Base-by-base conservation (phyloP, 2,113 vertebrate species). In the Eurypyga helias region DNA sequence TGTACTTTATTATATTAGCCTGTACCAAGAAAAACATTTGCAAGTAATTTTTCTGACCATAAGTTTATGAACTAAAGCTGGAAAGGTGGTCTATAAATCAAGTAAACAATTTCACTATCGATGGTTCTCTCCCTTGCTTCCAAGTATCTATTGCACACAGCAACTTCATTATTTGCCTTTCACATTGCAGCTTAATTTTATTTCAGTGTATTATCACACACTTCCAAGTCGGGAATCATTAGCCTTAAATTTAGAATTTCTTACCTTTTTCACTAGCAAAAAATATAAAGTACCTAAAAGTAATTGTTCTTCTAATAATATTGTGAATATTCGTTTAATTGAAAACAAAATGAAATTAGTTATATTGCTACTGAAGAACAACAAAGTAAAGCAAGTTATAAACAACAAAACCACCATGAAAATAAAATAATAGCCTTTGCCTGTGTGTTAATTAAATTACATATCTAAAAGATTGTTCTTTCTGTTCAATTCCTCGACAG, bases 11-110 rank as follows among this genome's bases (percentile, higher is more conserved):
- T 83, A 72, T 82, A 67, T 75, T 83, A 82, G 38, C 61, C 43
- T 93, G 87, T 89, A 91, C 72, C 70, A 87, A 80, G 66, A 48
- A 92, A 87, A 94, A 79, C 20, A 76, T 94, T 91, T 89, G 82
- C 57, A 87, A 69, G 45, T n/a, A 48, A 17, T 60, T 77, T 79
- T 89, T 90, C 70, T 80, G 10, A 76, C 23, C 54, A 83, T 78
- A 90, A 86, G 49, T 51, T 94, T 79, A 83, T 58, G 62, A 93
- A 93, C 38, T 61, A 23, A 73, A 95, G 75, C 79, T 65, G 41
- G 49, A 88, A 94, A 87, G 61, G 49, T 87, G 14, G 23, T 57
- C 66, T 69, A 79, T 58, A 91, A 84, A 78, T 85, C 91, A 94
- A 87, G 70, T 78, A 88, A 95, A 94, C 73, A 91, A 91, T 83